Evolutionary conservation across 2,888 invertebrate species (phyloP).

Genomic region (Rugalucina vietnamica): DNA sequence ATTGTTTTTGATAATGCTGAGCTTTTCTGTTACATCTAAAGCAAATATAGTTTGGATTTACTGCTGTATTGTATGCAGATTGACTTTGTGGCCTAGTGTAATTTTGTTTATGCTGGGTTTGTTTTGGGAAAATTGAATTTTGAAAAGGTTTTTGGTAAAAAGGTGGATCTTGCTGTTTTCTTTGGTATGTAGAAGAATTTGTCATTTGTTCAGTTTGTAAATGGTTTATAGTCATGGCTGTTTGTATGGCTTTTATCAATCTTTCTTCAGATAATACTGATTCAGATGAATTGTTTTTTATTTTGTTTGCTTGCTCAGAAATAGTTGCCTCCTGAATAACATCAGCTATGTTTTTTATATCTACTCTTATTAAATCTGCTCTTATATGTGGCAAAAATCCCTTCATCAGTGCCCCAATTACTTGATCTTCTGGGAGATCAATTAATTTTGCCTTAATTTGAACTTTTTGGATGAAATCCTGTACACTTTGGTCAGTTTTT

Average conservation of each 20-base stretch:
- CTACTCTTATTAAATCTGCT: conserved; percentile 22
- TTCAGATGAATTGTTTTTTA: neutral
- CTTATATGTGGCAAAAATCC: conserved; percentile 28
- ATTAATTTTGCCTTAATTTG: neutral
- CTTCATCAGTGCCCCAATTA: conserved; percentile 27
- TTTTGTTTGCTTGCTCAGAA: neutral
- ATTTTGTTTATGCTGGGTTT: too few relatives aligned
- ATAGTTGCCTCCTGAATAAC: conserved; percentile 16
- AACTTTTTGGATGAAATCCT: conserved; percentile 28
- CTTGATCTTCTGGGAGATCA: conserved; percentile 10
- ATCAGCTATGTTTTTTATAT: conserved; percentile 16
- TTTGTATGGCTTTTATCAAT: neutral
- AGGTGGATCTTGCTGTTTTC: too few relatives aligned
- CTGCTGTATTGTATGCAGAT: neutral
- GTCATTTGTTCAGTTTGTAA: neutral
- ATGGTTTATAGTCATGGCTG: neutral
- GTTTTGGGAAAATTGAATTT: too few relatives aligned
- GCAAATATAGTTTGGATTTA: neutral
- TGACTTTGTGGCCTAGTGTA: too few relatives aligned
- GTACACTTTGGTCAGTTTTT: conserved; percentile 20
- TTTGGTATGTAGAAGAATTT: too few relatives aligned
- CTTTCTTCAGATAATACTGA: conserved; percentile 4
- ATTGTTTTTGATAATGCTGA: neutral
- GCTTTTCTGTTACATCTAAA: neutral
- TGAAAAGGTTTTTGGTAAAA: too few relatives aligned